Conservation (phyloP, 1,140 invertebrate genomes). For the Trissolcus basalis region DNA sequence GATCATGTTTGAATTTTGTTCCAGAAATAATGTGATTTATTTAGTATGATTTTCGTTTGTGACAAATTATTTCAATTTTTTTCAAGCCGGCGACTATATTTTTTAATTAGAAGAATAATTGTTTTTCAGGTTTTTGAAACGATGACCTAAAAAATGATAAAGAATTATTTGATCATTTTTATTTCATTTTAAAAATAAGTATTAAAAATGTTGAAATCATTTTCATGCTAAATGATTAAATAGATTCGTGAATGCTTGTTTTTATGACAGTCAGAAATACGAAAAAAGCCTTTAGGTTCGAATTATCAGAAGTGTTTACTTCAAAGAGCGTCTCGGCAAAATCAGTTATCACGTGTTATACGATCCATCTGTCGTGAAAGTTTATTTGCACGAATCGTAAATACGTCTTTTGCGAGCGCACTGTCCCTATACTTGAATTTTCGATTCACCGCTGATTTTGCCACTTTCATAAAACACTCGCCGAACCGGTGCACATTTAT, state of each 20-base stretch:
- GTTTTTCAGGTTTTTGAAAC: too few relatives aligned
- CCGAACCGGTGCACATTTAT: conserved; percentile 42
- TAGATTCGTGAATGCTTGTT: conserved; percentile 10
- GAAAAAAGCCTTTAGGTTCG: conserved; percentile 27
- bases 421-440: conserved; percentile 29
- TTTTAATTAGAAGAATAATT: too few relatives aligned
- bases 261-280: conserved; percentile 21
- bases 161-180: too few relatives aligned
- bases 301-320: conserved; percentile 11
- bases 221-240: conserved; percentile 25
- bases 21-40: too few relatives aligned
- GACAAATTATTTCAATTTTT: too few relatives aligned
- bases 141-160: too few relatives aligned
- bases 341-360: conserved; percentile 49
- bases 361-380: conserved; percentile 48
- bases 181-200: neutral
- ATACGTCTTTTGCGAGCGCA: conserved; percentile 28
- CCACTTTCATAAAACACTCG: conserved; percentile 57
- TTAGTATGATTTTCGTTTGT: too few relatives aligned
- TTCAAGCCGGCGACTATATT: too few relatives aligned
- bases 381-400: conserved; percentile 47
- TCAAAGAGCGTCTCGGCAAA: conserved; percentile 12
- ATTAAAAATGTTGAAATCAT: conserved; percentile 25
- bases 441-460: conserved; percentile 53
- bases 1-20: too few relatives aligned